A percentile compares a stretch with the other conserved stretches of the same genome.
Conservation (phyloP, 2,888 invertebrate genomes). For the Elmis aenea region DNA sequence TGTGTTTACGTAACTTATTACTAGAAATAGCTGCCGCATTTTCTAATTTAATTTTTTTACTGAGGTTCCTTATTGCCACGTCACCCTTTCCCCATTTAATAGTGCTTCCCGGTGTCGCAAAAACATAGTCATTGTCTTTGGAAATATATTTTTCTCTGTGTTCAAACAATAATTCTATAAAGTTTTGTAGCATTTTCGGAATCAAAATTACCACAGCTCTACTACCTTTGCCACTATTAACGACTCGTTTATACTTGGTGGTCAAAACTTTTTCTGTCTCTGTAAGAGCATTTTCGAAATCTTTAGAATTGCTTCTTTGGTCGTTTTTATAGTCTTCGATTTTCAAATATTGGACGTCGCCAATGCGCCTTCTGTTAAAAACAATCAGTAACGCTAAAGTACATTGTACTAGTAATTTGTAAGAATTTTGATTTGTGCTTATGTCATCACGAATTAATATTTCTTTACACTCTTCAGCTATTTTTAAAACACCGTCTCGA, state of each 20-base stretch:
- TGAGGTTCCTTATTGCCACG: conserved; percentile 25
- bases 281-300: conserved; percentile 15
- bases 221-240: conserved; percentile 30
- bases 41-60: conserved; percentile 24
- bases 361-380: conserved; percentile 20
- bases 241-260: conserved; percentile 27
- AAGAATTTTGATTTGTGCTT: too few relatives aligned
- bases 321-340: conserved; percentile 12
- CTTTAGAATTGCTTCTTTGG: conserved; percentile 7
- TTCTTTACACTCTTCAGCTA: conserved; percentile 7
- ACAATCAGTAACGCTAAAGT: conserved; percentile 16
- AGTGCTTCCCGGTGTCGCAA: conserved; percentile 24
- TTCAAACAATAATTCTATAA: conserved; percentile 22
- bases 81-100: conserved; percentile 29
- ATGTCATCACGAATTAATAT: conserved; percentile 5
- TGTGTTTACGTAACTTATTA: conserved; percentile 29
- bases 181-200: conserved; percentile 25
- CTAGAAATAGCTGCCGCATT: conserved; percentile 23
- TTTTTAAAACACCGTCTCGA: conserved; percentile 11
- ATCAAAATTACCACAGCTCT: conserved; percentile 30
- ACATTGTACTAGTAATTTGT: conserved; percentile 11
- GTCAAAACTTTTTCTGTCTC: conserved; percentile 20
- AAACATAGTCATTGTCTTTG: conserved; percentile 27
- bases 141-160: conserved; percentile 25
- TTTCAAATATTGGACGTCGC: conserved; percentile 21